phyloP scores from a whole-genome alignment of 64 coral and sea anemone genomes.

The Montipora cactus region DNA sequence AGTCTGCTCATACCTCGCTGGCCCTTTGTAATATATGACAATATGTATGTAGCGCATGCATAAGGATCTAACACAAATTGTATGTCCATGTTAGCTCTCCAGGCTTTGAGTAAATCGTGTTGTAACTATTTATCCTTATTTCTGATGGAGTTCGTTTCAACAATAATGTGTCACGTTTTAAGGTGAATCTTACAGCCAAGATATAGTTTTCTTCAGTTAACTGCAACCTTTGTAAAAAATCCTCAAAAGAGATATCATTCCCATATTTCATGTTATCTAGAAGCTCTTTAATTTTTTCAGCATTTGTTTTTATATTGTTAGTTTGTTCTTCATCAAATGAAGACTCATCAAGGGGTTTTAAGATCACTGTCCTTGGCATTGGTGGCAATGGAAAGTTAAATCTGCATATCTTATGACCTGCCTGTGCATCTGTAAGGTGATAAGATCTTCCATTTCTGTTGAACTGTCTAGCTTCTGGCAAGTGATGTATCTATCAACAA shows the following conservation, averaged over 20 bases:
- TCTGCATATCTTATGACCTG: conserved; percentile 37
- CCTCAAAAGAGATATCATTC: conserved; percentile 54
- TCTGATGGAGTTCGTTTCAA: conserved; percentile 54
- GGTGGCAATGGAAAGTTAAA: conserved; percentile 63
- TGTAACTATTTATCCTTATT: conserved; percentile 66
- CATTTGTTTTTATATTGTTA: too few relatives aligned
- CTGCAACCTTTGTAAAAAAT: conserved; percentile 30
- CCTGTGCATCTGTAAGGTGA: too few relatives aligned
- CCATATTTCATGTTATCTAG: conserved; percentile 38
- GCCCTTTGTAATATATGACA: conserved; percentile 51
- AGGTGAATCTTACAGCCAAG: background rate
- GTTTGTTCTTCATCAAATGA: too few relatives aligned
- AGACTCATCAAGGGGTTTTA: conserved; percentile 25
- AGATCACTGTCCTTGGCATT: conserved; percentile 46
- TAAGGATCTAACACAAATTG: conserved; percentile 63
- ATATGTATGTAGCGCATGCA: conserved; percentile 48
- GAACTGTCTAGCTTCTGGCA: too few relatives aligned
- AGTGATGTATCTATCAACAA: too few relatives aligned
- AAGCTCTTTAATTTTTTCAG: background rate
- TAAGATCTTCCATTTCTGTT: too few relatives aligned
- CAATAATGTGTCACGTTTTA: conserved; percentile 28
- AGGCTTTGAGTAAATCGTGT: conserved; percentile 20
- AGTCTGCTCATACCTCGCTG: conserved; percentile 52
- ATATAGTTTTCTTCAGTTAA: conserved; percentile 44
- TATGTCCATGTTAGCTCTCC: conserved; percentile 55